Evolutionary conservation across 2,113 vertebrate genomes (phyloP), one percentile per base, ranked within the genome.

Genomic region (Sminthopsis crassicaudata): DNA sequence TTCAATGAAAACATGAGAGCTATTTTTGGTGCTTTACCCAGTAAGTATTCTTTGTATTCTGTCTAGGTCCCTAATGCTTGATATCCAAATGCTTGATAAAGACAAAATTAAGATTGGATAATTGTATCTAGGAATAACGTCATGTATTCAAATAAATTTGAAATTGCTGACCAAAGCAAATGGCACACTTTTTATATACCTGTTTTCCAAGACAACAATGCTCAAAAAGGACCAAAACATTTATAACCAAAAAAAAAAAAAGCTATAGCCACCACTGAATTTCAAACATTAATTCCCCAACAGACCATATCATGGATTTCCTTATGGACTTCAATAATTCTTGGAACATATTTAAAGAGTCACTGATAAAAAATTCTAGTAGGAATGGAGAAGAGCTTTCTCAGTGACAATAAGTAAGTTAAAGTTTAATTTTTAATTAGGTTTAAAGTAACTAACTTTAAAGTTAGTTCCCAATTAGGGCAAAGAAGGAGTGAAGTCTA

Each of bases 81-180:
- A 76, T 42, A 76, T 42, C 27, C n/a, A 76, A 76, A n/a, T 76
- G 22, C 42, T 95, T 84, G 88, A 42, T 88, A 54, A 95, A 23
- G 53, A 91, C 53, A 55, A 95, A 48, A 46, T 94, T 8, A n/a
- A 90, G 90, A 89, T 14, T 88, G 19, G 60, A 30, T 57, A 27
- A 52, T n/a, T 46, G 0, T 53, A 88, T 91, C 46, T 50, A 53
- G 30, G 12, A 60, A 42, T 42, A 25, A 90, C 7, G 30, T 36
- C 3, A 0, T 0, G 30, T 54, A 46, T 46, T 95, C n/a, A 94
- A 36, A 91, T 90, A 36, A 16, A 53, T 57, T 94, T 95, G 89
- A 22, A 57, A 92, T 30, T 46, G 36, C 27, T 67, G 36, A 7
- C 26, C 0, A 90, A 88, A 90, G 4, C 46, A 91, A 88, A 24